Evolutionary conservation across 2,797 vertebrate genomes (phyloP), one percentile per base, ranked within the genome.

Genomic region (Pogonophryne albipinna): DNA sequence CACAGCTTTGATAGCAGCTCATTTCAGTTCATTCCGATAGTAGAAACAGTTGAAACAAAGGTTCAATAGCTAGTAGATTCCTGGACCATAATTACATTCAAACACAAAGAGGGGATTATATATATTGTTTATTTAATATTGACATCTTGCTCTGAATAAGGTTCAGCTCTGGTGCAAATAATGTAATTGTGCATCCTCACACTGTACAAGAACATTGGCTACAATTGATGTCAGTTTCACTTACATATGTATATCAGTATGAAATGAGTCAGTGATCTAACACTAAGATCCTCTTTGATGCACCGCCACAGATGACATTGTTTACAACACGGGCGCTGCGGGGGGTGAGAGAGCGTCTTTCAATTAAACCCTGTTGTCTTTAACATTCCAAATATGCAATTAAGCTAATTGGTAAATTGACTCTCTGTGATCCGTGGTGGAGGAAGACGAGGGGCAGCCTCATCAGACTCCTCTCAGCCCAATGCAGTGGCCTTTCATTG

Each of bases 341-440:
- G 68, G 68, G 73, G 74, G 82, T 38, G 47, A 8, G 11, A 31
- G 62, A 20, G 81, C 7, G 56, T 41, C 84, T 88, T 89, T 91
- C 86, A 89, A 84, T 93, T 91, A 90, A 88, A 84, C 68, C 77
- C 47, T 19, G 76, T 82, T 79, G 66, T 87, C 80, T 92, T 93
- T 90, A 93, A 84, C 84, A 85, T 77, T 80, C 71, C 78, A 93
- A 91, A 93, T 88, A 91, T 63, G 80, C 89, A 88, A 91, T 93
- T 85, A 90, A 72, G 73, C 85, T 91, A 90, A 93, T 92, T 92
- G 88, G 78, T 79, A 78, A 71, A 57, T 83, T 63, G 79, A 86
- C 59, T 78, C 68, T 75, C 82, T 85, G 84, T 80, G 71, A 84
- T 88, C 71, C 57, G 42, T 82, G 53, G 89, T 71, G 66, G 76